Conservation (phyloP, 2,888 invertebrate species). For the Anodontia alba region DNA sequence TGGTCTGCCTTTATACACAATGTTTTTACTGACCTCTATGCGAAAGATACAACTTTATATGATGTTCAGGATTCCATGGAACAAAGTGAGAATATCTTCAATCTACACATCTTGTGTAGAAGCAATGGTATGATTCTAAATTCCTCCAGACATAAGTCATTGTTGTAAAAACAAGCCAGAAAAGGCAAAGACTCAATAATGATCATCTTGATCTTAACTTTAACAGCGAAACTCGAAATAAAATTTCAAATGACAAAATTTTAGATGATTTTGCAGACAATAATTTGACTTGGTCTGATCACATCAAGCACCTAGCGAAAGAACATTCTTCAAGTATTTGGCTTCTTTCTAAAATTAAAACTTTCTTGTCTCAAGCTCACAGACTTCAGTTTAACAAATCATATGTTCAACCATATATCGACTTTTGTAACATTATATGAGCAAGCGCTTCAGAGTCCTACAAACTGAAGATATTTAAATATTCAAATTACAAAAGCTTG, state of each 20-base stretch:
- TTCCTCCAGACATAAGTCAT: background rate
- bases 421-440: conserved; percentile 1
- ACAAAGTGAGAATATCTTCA: background rate
- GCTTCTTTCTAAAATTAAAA: background rate
- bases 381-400: background rate
- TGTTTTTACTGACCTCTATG: background rate
- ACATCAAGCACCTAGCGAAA: background rate
- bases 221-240: background rate
- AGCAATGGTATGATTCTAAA: background rate
- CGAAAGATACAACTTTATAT: background rate
- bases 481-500: background rate
- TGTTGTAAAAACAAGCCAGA: background rate
- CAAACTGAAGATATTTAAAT: background rate
- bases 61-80: background rate
- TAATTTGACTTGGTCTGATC: background rate
- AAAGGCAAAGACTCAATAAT: background rate
- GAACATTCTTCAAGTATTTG: background rate
- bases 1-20: background rate
- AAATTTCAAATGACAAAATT: background rate
- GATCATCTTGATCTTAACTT: background rate
- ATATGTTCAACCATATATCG: background rate
- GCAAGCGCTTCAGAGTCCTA: background rate
- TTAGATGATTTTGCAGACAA: background rate
- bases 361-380: background rate
- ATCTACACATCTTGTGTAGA: background rate